Conservation (phyloP, 2,797 vertebrate species). For the Brachyalestes nurse region DNA sequence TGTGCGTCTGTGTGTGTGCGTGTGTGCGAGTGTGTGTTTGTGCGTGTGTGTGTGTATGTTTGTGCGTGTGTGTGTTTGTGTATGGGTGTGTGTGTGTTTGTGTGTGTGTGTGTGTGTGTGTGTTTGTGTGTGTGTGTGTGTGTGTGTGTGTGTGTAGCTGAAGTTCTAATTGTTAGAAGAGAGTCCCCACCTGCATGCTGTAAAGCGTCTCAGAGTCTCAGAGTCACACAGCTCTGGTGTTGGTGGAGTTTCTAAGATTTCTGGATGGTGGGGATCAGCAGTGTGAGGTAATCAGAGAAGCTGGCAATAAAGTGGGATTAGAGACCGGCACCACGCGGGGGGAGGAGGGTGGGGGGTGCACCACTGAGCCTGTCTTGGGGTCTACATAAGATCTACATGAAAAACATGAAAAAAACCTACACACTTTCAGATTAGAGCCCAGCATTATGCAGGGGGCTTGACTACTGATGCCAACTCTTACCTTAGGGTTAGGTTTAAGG, state of each 20-base stretch:
- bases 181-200: constrained; percentile 64
- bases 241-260: constrained; percentile 55
- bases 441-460: too few relatives aligned
- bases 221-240: constrained; percentile 70
- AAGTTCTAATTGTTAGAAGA: constrained; percentile 6
- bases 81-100: too few relatives aligned
- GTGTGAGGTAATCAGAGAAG: constrained; percentile 62
- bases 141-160: background rate
- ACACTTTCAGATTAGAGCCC: too few relatives aligned
- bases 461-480: too few relatives aligned
- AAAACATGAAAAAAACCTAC: background rate
- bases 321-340: constrained; percentile 44
- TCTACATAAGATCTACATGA: background rate
- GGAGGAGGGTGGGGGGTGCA: constrained; percentile 3
- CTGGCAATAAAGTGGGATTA: constrained; percentile 65
- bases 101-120: too few relatives aligned
- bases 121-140: too few relatives aligned
- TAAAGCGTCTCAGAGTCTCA: constrained; percentile 53
- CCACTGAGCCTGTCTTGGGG: constrained; percentile 14
- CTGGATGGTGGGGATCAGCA: constrained; percentile 52
- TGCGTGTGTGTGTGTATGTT: too few relatives aligned
- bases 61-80: too few relatives aligned
- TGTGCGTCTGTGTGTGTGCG: too few relatives aligned
- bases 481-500: too few relatives aligned
- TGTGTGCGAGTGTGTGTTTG: too few relatives aligned